Evolutionary conservation across 2,888 invertebrate species (phyloP), one percentile per base, ranked within the genome.

Genomic region (Himalopsyche anomala): DNA sequence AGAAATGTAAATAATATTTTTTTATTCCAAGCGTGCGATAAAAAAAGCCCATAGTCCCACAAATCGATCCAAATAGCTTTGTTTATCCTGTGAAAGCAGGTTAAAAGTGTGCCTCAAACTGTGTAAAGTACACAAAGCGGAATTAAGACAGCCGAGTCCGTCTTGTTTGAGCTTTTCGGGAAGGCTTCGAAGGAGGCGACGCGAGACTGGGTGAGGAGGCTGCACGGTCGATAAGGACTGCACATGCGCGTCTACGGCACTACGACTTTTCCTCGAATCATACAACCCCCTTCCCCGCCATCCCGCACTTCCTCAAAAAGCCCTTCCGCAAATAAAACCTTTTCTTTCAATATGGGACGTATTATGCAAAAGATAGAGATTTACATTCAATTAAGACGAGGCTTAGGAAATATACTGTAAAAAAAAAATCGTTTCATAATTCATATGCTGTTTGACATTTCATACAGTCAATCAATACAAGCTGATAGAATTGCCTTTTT

Each of bases 151-250:
- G 62, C 19, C 62, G 62, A 62, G 62, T 62, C 62, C 28, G 62
- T 62, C 62, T 62, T 62, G 62, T 62, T 62, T 62, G 62, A 62
- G 62, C 62, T 62, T 62, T 62, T 62, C 19, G 62, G 62, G 62
- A 62, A 62, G 62, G 62, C 62, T 62, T 62, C 62, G 62, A 62
- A 62, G 62, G 62, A 62, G 62, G 62, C 19, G 62, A 62, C 6
- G 11, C 62, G 62, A 62, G 62, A 28, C 62, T 62, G 62, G 62
- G 62, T 15, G 62, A 62, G 62, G 62, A 62, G 62, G 62, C 62
- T 62, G 62, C 62, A 62, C 62, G 62, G 62, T 62, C 62, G 62
- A 62, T 62, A 62, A 62, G 62, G 62, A 62, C 28, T 62, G 62
- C 62, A 62, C 62, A 62, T 62, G 62, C 62, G 62, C 62, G 62